These are phyloP conservation scores for Parapsyche elsis DNA, from an alignment of 1,140 invertebrate genomes.

Conservation along the genomic window DNA sequence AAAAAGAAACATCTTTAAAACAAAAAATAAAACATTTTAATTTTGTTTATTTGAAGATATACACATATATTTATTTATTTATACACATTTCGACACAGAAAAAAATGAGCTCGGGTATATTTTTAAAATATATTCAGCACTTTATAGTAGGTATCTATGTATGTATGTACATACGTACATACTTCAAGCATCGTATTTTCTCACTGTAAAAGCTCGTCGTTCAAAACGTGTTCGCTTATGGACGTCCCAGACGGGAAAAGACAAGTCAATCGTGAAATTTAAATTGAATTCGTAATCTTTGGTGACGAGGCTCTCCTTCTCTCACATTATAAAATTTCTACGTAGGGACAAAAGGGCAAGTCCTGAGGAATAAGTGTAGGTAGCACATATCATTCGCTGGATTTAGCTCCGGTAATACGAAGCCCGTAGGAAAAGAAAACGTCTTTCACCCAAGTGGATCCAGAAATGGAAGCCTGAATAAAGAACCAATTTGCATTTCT, in stretches of 20 bases:
- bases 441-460: conserved; percentile 7
- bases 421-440: conserved; percentile 8
- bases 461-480: conserved; percentile 17
- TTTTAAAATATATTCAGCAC: too few species aligned
- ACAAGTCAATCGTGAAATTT: conserved; percentile 16
- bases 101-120: too few species aligned
- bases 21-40: too few species aligned
- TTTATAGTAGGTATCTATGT: too few species aligned
- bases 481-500: conserved; percentile 30
- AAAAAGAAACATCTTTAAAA: too few species aligned
- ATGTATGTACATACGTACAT: too few species aligned
- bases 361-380: background rate
- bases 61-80: too few species aligned
- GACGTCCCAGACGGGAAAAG: background rate
- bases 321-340: conserved; percentile 11
- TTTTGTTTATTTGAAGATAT: too few species aligned
- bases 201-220: too few species aligned
- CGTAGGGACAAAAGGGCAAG: background rate
- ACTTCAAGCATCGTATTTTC: too few species aligned
- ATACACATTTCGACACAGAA: too few species aligned
- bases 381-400: conserved; percentile 21
- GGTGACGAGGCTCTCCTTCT: background rate
- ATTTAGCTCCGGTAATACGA: conserved; percentile 16
- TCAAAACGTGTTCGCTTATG: too few species aligned
- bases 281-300: conserved; percentile 21